phyloP scores from a whole-genome alignment of 1,140 invertebrate species.

The Drosophila pectinifera region DNA sequence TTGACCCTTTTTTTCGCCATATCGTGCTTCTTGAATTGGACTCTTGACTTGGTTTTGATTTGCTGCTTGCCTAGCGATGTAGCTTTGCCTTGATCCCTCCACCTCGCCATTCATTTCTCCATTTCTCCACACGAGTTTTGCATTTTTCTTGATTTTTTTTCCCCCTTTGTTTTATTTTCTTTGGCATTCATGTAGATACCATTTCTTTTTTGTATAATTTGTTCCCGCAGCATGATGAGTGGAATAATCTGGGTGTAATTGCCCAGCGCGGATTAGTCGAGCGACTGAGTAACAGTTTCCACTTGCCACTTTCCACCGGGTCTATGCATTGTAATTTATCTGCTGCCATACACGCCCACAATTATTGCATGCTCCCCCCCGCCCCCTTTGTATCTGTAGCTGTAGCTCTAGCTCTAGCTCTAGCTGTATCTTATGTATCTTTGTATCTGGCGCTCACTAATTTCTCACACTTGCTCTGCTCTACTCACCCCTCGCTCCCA shows the following conservation, averaged over 20 bases:
- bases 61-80: constrained; percentile 40
- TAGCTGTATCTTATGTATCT: too few relatives aligned
- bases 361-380: constrained; percentile 58
- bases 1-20: constrained; percentile 6
- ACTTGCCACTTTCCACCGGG: constrained; percentile 21
- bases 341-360: constrained; percentile 67
- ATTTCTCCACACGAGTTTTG: constrained; percentile 33
- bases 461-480: constrained; percentile 73
- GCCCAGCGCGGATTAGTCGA: constrained; percentile 45
- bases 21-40: constrained; percentile 21
- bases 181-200: background rate
- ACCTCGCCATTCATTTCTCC: constrained; percentile 15
- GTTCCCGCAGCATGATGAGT: constrained; percentile 86
- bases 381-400: constrained; percentile 28
- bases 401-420: constrained; percentile 1
- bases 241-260: constrained; percentile 70
- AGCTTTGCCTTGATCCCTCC: constrained; percentile 24
- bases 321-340: constrained; percentile 64
- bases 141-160: constrained; percentile 12
- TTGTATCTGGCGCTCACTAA: constrained; percentile 52
- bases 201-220: constrained; percentile 42
- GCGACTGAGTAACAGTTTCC: constrained; percentile 42
- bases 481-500: constrained; percentile 1
- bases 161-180: background rate
- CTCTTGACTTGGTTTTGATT: constrained; percentile 18